Conservation (phyloP, 2,113 vertebrate species). For the Verasper variegatus region DNA sequence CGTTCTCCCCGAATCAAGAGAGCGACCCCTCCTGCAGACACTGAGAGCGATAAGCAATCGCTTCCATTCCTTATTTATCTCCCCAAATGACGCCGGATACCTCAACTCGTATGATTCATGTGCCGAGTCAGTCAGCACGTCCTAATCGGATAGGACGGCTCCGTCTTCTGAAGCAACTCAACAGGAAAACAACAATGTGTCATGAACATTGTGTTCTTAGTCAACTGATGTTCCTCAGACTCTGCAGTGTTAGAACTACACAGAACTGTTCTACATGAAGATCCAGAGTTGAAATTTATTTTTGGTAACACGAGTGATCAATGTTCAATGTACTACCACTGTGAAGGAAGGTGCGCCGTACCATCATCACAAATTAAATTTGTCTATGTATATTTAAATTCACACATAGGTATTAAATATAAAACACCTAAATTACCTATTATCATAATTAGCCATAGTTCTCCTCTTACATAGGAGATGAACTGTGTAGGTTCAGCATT, state of each 20-base stretch:
- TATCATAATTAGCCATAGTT: too few species aligned
- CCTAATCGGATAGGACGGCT: background rate
- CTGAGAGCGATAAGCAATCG: background rate
- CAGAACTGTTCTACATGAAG: background rate
- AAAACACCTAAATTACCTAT: too few species aligned
- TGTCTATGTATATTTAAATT: too few species aligned
- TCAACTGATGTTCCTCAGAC: background rate
- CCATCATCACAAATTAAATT: too few species aligned
- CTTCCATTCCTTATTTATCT: conserved; percentile 5
- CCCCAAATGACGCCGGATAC: background rate
- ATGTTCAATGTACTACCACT: too few species aligned
- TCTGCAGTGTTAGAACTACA: background rate
- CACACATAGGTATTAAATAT: too few species aligned
- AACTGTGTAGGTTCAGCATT: too few species aligned
- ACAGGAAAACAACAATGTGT: conserved; percentile 10
- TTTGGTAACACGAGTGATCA: too few species aligned
- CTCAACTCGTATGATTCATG: conserved; percentile 15
- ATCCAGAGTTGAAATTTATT: background rate
- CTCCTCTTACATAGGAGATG: too few species aligned
- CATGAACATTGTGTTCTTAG: too few species aligned
- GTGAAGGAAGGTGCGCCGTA: too few species aligned
- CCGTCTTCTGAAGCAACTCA: background rate
- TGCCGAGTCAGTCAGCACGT: conserved; percentile 13
- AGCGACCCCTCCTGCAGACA: background rate
- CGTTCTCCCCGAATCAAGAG: background rate